phyloP scores from a whole-genome alignment of 2,113 vertebrate species.

The Bubo scandiacus region DNA sequence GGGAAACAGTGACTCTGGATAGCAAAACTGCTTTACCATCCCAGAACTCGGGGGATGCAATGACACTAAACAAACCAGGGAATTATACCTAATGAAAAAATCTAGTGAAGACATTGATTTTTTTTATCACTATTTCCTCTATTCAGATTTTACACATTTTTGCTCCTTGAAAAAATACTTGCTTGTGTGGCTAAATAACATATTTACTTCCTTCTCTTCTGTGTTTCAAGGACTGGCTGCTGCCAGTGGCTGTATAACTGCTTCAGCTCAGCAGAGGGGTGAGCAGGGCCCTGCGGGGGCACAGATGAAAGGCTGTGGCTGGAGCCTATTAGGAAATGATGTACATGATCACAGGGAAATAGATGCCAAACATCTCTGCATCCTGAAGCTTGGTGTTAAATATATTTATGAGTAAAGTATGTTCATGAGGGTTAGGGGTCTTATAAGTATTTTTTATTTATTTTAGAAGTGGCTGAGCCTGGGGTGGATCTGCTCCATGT shows the following conservation, averaged over 20 bases:
- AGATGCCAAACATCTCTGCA: no score
- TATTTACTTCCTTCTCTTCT: not conserved
- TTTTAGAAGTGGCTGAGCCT: not conserved
- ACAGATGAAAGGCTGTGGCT: fast-evolving
- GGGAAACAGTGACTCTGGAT: not conserved
- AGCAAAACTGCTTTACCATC: not conserved
- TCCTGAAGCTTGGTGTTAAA: not conserved
- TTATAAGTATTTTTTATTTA: not conserved
- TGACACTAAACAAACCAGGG: not conserved
- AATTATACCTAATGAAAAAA: no score
- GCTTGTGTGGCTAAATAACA: not conserved
- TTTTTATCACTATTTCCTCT: not conserved
- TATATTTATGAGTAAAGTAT: not conserved
- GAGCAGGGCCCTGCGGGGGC: not conserved
- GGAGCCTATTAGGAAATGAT: fast-evolving
- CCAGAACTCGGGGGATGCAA: not conserved
- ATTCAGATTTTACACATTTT: not conserved
- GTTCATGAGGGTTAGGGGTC: fast-evolving
- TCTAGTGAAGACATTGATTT: not conserved
- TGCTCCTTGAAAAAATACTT: not conserved
- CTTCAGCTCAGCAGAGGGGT: not conserved
- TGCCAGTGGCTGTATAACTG: fast-evolving
- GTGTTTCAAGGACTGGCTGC: no score
- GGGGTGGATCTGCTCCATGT: no score
- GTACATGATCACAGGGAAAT: not conserved